Percentiles rank a stretch among this genome's conserved stretches.
Evolutionary conservation across 2,888 invertebrate genomes (phyloP).

Genomic region (Meghimatium bilineatum): DNA sequence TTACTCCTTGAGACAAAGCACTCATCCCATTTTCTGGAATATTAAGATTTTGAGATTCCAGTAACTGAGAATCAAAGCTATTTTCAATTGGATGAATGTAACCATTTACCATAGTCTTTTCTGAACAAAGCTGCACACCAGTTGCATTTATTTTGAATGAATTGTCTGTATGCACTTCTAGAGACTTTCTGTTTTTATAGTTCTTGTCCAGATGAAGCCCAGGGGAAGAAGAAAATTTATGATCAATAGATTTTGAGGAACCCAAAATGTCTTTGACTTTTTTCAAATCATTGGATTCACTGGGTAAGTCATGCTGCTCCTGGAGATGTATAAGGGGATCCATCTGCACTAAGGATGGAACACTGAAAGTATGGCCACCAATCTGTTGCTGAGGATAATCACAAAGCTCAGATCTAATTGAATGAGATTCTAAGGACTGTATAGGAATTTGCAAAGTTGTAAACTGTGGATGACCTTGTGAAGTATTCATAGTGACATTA

Average conservation of each 20-base stretch:
- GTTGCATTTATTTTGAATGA: not conserved
- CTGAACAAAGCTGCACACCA: constrained; percentile 4
- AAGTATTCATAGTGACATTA: constrained; percentile 6
- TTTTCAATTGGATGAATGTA: constrained; percentile 40
- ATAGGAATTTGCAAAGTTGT: not conserved
- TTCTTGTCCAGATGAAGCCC: constrained; percentile 7
- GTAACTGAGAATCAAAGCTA: not conserved
- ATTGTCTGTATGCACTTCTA: not conserved
- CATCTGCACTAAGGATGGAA: constrained; percentile 3
- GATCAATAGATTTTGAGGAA: constrained; percentile 48
- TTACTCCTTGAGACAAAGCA: not conserved
- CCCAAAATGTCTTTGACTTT: constrained; percentile 45
- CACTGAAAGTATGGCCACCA: not conserved
- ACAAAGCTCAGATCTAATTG: constrained; percentile 25
- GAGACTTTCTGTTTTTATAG: constrained; percentile 35
- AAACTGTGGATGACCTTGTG: not conserved
- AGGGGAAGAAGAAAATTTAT: constrained; percentile 48
- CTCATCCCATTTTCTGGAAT: not conserved
- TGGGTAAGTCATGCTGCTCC: not conserved
- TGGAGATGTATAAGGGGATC: not conserved
- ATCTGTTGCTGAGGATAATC: constrained; percentile 42
- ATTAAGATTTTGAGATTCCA: not conserved
- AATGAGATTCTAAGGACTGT: constrained; percentile 33
- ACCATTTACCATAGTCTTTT: constrained; percentile 48
- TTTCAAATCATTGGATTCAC: constrained; percentile 48